phyloP scores from a whole-genome alignment of 1,140 invertebrate genomes.

The Dryas iulia region DNA sequence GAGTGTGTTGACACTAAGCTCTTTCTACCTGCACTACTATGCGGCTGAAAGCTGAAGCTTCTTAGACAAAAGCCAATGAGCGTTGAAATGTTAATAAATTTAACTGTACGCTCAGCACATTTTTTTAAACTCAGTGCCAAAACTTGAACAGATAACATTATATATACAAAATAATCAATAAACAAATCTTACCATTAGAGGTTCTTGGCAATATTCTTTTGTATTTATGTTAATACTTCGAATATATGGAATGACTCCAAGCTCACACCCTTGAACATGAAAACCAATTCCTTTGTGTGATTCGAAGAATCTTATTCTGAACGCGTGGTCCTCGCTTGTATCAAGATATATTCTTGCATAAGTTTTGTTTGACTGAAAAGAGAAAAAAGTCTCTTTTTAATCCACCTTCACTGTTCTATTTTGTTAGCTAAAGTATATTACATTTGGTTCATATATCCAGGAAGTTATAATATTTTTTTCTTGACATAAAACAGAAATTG shows the following conservation, averaged over 20 bases:
- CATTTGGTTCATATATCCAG: no score
- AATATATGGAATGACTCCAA: slow-evolving; percentile 13
- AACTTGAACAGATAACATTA: background rate
- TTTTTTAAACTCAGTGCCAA: slow-evolving; percentile 10
- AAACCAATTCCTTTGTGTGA: slow-evolving; percentile 11
- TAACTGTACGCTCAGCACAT: no score
- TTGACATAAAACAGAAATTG: no score
- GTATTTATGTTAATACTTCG: slow-evolving; percentile 12
- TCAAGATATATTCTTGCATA: background rate
- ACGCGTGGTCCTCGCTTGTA: background rate
- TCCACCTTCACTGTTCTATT: no score
- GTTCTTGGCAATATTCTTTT: slow-evolving; percentile 11
- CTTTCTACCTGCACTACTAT: no score
- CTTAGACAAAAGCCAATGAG: no score
- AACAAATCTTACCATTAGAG: slow-evolving; percentile 1
- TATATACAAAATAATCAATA: background rate
- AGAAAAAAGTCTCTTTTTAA: no score
- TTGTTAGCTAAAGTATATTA: no score
- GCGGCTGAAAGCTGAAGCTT: no score
- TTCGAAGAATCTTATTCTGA: background rate
- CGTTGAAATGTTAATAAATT: no score
- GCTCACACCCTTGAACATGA: slow-evolving; percentile 28
- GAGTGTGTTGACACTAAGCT: no score
- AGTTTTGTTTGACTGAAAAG: background rate
- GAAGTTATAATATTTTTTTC: no score